phyloP scores from a whole-genome alignment of 2,888 invertebrate species.

The Arctia plantaginis region DNA sequence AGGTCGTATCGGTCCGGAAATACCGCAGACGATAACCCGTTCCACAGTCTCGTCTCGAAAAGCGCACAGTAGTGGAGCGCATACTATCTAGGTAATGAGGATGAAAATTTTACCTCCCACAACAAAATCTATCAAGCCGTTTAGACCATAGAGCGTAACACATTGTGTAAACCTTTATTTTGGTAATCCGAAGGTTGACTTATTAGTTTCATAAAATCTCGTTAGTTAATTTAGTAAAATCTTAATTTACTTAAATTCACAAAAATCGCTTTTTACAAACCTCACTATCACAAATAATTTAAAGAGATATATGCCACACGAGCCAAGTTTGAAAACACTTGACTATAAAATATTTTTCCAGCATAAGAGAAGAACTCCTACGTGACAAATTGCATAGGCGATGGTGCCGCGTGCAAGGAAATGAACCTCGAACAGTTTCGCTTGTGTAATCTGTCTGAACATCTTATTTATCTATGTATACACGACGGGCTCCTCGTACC shows the following conservation, averaged over 20 bases:
- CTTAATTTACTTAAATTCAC: not conserved
- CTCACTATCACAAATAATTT: not conserved
- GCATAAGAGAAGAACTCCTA: not conserved
- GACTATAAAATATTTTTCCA: not conserved
- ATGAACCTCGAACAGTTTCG: slow-evolving; percentile 44
- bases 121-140: too few species aligned
- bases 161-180: not conserved
- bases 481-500: slow-evolving; percentile 4
- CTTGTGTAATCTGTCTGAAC: slow-evolving; percentile 31
- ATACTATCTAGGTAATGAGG: too few species aligned
- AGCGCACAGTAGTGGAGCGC: too few species aligned
- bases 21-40: too few species aligned
- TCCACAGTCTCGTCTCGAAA: too few species aligned
- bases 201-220: not conserved
- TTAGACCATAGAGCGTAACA: too few species aligned
- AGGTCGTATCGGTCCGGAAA: too few species aligned
- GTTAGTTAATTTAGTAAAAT: not conserved
- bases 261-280: not conserved
- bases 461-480: slow-evolving; percentile 24
- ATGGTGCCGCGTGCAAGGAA: slow-evolving; percentile 33
- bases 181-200: not conserved
- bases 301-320: not conserved
- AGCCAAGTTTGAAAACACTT: not conserved
- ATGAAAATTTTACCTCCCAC: too few species aligned
- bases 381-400: slow-evolving; percentile 33